Evolutionary conservation across 2,113 vertebrate species (phyloP), one percentile per base, ranked within the genome.

Genomic region (Thalassoma bifasciatum): DNA sequence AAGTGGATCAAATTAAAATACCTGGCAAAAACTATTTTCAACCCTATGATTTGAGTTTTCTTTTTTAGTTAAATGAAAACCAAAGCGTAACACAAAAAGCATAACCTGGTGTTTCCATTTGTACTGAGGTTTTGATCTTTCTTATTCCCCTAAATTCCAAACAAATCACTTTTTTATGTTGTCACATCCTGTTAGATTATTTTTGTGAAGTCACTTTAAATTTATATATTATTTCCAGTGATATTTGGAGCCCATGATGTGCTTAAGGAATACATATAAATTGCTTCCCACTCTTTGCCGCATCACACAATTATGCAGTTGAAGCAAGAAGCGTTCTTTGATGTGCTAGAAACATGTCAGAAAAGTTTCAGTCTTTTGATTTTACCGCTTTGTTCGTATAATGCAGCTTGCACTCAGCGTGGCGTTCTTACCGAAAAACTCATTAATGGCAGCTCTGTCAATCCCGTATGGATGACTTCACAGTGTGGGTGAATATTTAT

Each of bases 1-100:
- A 61, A 19, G n/a, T n/a, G 64, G 23, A 84, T 85, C 61, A 75
- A 40, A 75, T 53, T 81, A 75, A 40, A 71, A 68, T 51, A 79
- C 57, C 5, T n/a, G n/a, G n/a, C 30, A 30, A 30, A 30, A 30
- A 47, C 37, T 88, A 78, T 85, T 88, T 86, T 85, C 82, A 76
- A 79, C 75, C n/a, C n/a, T n/a, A n/a, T n/a, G n/a, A n/a, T n/a
- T n/a, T n/a, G n/a, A n/a, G n/a, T n/a, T n/a, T n/a, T n/a, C n/a
- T n/a, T n/a, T n/a, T n/a, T n/a, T n/a, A n/a, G n/a, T n/a, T n/a
- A n/a, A n/a, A n/a, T n/a, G n/a, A n/a, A n/a, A n/a, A n/a, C n/a
- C n/a, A n/a, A n/a, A n/a, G n/a, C n/a, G n/a, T n/a, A n/a, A n/a
- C n/a, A n/a, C n/a, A n/a, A n/a, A n/a, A n/a, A n/a, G n/a, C n/a